Conservation (phyloP, 2,113 vertebrate species). For the Progne subis region DNA sequence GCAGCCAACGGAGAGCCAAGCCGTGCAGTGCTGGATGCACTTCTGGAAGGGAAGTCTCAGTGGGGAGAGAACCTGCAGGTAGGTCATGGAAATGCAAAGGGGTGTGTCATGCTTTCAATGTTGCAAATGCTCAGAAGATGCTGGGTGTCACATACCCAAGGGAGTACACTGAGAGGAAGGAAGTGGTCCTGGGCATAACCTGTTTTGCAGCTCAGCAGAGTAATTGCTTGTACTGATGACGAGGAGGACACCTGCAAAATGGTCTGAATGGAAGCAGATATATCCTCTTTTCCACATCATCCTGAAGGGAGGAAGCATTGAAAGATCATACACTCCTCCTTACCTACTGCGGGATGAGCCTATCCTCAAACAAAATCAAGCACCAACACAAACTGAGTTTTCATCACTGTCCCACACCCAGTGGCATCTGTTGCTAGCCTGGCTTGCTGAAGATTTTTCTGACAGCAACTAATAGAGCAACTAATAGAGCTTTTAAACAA, state of each 20-base stretch:
- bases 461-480: not conserved
- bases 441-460: not conserved
- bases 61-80: conserved; percentile 98
- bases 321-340: not conserved
- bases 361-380: not conserved
- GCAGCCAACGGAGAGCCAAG: conserved; percentile 87
- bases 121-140: not conserved
- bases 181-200: not conserved
- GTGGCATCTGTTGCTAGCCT: not conserved
- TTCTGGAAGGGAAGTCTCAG: conserved; percentile 95
- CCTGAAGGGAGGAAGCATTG: not conserved
- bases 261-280: not conserved
- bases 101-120: not conserved
- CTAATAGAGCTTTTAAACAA: not conserved
- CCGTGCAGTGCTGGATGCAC: conserved; percentile 87
- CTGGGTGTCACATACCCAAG: not conserved
- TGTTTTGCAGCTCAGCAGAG: not conserved
- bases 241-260: not conserved
- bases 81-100: conserved; percentile 13
- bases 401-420: not conserved
- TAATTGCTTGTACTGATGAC: not conserved
- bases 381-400: not conserved
- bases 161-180: not conserved
- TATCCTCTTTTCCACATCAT: not conserved
- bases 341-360: not conserved